Conservation (phyloP, 2,797 vertebrate genomes). For the Poecilia gillii region DNA sequence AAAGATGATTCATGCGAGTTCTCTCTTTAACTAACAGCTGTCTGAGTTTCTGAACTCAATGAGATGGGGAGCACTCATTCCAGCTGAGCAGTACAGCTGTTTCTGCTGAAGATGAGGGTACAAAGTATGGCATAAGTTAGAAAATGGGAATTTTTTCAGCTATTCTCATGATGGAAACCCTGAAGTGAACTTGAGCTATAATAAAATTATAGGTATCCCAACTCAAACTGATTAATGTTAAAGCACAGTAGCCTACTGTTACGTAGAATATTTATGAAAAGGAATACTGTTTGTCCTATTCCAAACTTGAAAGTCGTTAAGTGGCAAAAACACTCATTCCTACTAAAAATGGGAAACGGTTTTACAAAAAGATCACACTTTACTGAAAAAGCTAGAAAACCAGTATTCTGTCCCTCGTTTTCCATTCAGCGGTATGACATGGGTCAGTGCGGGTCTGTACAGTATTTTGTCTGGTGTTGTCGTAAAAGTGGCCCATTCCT, state of each 20-base stretch:
- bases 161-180: not conserved
- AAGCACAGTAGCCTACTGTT: not conserved
- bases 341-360: not conserved
- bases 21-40: not conserved
- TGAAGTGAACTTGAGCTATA: slow-evolving; percentile 10
- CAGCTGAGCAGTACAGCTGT: slow-evolving; percentile 2
- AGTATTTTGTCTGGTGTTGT: not conserved
- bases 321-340: not conserved
- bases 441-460: not conserved
- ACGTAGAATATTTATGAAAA: not conserved
- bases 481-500: not conserved
- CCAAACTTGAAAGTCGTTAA: not conserved
- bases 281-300: not conserved
- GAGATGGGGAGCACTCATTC: not conserved
- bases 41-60: slow-evolving; percentile 9
- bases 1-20: slow-evolving; percentile 1
- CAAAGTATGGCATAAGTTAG: not conserved
- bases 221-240: slow-evolving; percentile 26
- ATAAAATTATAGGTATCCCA: slow-evolving; percentile 40
- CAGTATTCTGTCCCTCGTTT: not conserved
- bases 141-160: slow-evolving; percentile 23
- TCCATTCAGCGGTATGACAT: not conserved
- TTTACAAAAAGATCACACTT: not conserved
- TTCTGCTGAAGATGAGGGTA: slow-evolving; percentile 20
- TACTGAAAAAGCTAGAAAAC: not conserved